phyloP scores from a whole-genome alignment of 2,888 invertebrate species.

The Hirudinaria manillensis region DNA sequence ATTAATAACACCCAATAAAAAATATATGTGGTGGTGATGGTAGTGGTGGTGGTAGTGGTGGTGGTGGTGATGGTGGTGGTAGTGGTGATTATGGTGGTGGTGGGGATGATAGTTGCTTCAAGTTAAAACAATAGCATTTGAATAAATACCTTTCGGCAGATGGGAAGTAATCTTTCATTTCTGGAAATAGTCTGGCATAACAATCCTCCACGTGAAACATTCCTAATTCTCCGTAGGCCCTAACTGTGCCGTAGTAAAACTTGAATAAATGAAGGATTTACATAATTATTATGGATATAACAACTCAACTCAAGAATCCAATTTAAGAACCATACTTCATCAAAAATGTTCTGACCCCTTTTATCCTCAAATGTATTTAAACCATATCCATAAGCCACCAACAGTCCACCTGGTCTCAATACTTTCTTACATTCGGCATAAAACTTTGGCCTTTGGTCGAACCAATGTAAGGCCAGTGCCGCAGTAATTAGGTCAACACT shows the following conservation, averaged over 20 bases:
- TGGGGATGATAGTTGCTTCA: neutral
- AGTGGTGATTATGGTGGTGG: no score
- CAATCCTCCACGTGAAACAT: neutral
- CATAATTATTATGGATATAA: neutral
- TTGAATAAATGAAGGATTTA: neutral
- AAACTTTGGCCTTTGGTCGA: slow-evolving; percentile 53
- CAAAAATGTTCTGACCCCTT: neutral
- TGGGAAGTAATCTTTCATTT: neutral
- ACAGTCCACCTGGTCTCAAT: slow-evolving; percentile 53
- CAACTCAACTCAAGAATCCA: neutral
- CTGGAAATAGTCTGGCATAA: neutral
- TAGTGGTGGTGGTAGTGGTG: no score
- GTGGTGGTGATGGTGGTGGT: no score
- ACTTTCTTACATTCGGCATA: slow-evolving; percentile 54
- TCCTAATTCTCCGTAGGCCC: neutral
- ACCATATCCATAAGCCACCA: slow-evolving; percentile 49
- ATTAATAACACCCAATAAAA: neutral
- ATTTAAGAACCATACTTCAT: slow-evolving; percentile 16
- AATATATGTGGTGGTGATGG: no score
- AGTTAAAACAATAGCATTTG: neutral
- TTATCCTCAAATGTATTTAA: slow-evolving; percentile 38
- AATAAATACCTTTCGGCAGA: neutral
- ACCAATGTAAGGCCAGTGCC: slow-evolving; percentile 54
- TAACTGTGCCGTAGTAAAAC: neutral
- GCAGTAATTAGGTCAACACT: slow-evolving; percentile 50